Evolutionary conservation across 2,888 invertebrate species (phyloP).

Genomic region (Autographa pulchrina): DNA sequence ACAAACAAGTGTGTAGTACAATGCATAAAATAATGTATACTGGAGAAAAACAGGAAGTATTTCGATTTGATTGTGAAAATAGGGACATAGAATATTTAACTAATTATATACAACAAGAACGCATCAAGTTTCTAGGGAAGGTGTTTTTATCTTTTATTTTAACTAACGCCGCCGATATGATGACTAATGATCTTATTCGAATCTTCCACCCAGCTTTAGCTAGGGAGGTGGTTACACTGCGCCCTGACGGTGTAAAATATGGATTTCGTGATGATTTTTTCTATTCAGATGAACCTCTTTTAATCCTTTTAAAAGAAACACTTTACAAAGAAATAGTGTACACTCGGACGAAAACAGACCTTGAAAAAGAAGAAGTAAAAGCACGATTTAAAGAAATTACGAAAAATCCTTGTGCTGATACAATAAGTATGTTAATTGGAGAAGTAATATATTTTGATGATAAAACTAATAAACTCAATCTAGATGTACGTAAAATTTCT

Average conservation of each 20-base stretch:
- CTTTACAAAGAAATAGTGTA: constrained; percentile 57
- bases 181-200: constrained; percentile 62
- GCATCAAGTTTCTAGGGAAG: constrained; percentile 57
- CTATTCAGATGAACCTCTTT: constrained; percentile 47
- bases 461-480: constrained; percentile 41
- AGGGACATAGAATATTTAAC: constrained; percentile 56
- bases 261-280: constrained; percentile 63
- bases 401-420: constrained; percentile 49
- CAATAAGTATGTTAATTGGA: constrained; percentile 62
- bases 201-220: constrained; percentile 65
- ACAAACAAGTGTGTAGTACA: constrained; percentile 47
- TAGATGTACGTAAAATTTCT: constrained; percentile 46
- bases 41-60: constrained; percentile 42
- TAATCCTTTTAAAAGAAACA: constrained; percentile 53
- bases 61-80: constrained; percentile 60
- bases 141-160: constrained; percentile 60
- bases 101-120: constrained; percentile 57
- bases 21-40: constrained; percentile 60
- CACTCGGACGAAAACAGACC: constrained; percentile 45
- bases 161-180: constrained; percentile 56
- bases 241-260: constrained; percentile 21
- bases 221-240: constrained; percentile 57
- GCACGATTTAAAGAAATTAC: constrained; percentile 45
- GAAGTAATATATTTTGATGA: constrained; percentile 52
- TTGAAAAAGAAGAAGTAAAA: constrained; percentile 44